Evolutionary conservation across 2,797 vertebrate genomes (phyloP).

Genomic region (Sternotherus odoratus): DNA sequence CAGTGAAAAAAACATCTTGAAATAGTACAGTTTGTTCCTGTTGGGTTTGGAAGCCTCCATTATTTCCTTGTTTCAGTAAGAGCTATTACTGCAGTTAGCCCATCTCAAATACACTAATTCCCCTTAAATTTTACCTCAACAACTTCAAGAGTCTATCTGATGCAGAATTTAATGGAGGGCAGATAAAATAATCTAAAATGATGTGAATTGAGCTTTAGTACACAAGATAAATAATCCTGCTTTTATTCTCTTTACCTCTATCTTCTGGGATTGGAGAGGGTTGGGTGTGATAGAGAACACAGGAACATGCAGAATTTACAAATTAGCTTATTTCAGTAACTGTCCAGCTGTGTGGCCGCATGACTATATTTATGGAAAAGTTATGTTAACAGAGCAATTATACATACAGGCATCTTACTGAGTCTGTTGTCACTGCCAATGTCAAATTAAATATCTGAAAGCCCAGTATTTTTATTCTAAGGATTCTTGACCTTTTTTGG

Average conservation of each 20-base stretch:
- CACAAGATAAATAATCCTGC: neutral
- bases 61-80: neutral
- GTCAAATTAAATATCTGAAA: neutral
- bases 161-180: neutral
- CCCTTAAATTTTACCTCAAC: neutral
- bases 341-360: neutral
- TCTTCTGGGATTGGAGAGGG: neutral
- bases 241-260: neutral
- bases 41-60: neutral
- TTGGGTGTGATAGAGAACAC: rapidly evolving
- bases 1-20: neutral
- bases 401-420: neutral
- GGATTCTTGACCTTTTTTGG: neutral
- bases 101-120: neutral
- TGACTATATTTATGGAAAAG: neutral
- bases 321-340: neutral
- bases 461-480: neutral
- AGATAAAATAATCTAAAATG: neutral
- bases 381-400: neutral
- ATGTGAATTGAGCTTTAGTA: neutral
- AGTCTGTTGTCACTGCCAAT: neutral
- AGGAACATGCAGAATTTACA: neutral
- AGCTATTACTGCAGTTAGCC: slow-evolving; percentile 6
- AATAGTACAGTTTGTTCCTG: neutral
- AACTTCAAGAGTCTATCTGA: neutral